A percentile compares a stretch with the other conserved stretches of the same genome.
Evolutionary conservation across 2,797 vertebrate species (phyloP).

Genomic region (Podarcis siculus): DNA sequence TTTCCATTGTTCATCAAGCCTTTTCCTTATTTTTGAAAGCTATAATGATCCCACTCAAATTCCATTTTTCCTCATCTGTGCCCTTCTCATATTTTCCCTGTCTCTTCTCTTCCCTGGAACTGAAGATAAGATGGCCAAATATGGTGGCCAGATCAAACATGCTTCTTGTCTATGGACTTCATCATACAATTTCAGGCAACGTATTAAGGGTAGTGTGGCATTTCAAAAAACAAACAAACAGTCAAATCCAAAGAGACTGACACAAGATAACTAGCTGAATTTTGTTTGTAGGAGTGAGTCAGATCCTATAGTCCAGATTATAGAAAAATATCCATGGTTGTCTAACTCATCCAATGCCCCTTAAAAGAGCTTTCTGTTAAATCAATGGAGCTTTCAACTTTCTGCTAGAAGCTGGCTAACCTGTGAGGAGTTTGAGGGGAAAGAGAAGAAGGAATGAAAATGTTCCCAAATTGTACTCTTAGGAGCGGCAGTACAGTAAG

Average conservation of each 20-base stretch:
- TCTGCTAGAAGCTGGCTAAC: neutral
- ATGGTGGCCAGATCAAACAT: slow-evolving; percentile 66
- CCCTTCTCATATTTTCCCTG: slow-evolving; percentile 53
- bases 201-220: slow-evolving; percentile 31
- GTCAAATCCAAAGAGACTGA: slow-evolving; percentile 6
- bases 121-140: slow-evolving; percentile 69
- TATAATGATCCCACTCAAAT: neutral
- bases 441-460: neutral
- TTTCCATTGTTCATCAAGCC: neutral
- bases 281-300: neutral
- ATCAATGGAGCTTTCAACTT: neutral
- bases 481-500: neutral
- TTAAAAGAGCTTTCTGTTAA: slow-evolving; percentile 1
- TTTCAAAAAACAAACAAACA: slow-evolving; percentile 14
- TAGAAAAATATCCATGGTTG: neutral
- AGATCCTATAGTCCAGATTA: neutral
- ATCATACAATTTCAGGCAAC: slow-evolving; percentile 59
- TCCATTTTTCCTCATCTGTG: slow-evolving; percentile 52
- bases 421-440: neutral
- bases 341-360: neutral
- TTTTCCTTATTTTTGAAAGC: slow-evolving; percentile 15
- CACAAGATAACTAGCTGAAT: neutral
- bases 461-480: neutral
- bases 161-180: slow-evolving; percentile 62
- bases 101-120: slow-evolving; percentile 66